Evolutionary conservation across 2,113 vertebrate genomes (phyloP).

Genomic region (Corydoras sp.): DNA sequence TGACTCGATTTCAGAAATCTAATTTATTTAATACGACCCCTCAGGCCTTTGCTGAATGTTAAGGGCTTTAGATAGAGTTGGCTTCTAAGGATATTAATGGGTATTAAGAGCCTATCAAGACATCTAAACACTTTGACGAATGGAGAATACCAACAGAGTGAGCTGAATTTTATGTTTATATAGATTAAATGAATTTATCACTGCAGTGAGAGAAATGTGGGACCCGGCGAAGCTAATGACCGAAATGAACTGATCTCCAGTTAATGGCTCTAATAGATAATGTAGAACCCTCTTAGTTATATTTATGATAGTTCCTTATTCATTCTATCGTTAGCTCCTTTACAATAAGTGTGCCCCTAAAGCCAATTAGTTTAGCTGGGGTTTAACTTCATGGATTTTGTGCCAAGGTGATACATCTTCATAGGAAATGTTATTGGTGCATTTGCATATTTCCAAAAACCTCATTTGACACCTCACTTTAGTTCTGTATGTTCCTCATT

Average conservation of each 20-base stretch:
- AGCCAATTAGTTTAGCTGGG: conserved; percentile 30
- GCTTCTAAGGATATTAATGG: conserved; percentile 21
- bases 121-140: conserved; percentile 9
- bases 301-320: conserved; percentile 42
- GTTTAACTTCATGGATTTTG: conserved; percentile 26
- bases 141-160: conserved; percentile 30
- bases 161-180: conserved; percentile 18
- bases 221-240: conserved; percentile 25
- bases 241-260: conserved; percentile 35
- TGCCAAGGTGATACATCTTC: conserved; percentile 17
- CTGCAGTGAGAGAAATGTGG: conserved; percentile 10
- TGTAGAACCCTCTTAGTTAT: conserved; percentile 43
- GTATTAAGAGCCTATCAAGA: conserved; percentile 29
- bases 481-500: too few relatives aligned
- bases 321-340: conserved; percentile 32
- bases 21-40: conserved; percentile 39
- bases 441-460: not conserved
- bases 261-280: conserved; percentile 45
- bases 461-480: too few relatives aligned
- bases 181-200: conserved; percentile 20
- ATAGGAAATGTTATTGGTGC: conserved; percentile 1
- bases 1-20: conserved; percentile 31
- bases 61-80: conserved; percentile 19
- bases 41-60: conserved; percentile 27
- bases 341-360: conserved; percentile 31